A percentile compares a stretch with the other conserved stretches of the same genome.
phyloP scores from a whole-genome alignment of 23 tunicate genomes.

The Halocynthia roretzi region DNA sequence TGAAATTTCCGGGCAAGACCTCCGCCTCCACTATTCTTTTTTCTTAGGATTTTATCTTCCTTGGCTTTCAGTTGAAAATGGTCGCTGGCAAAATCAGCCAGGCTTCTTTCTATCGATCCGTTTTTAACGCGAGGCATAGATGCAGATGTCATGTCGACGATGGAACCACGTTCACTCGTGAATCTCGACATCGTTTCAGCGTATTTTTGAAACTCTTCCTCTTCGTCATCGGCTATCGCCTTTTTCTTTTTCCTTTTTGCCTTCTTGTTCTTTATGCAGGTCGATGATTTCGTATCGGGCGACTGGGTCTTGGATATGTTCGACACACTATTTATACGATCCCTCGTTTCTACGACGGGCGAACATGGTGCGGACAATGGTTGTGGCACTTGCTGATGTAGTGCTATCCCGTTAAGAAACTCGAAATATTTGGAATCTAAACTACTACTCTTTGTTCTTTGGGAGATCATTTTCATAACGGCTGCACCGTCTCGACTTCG shows the following conservation, averaged over 20 bases:
- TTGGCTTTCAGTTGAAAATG: not conserved
- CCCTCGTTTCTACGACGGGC: no score
- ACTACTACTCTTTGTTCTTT: slow-evolving; percentile 9
- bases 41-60: not conserved
- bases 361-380: no score
- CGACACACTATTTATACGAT: no score
- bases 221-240: not conserved
- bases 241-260: not conserved
- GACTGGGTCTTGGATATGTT: no score
- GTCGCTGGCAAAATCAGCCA: slow-evolving; percentile 10
- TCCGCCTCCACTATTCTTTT: not conserved
- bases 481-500: slow-evolving; percentile 23
- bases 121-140: not conserved
- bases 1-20: not conserved
- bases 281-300: no score
- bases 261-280: not conserved
- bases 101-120: not conserved
- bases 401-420: slow-evolving; percentile 13
- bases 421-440: slow-evolving; percentile 22
- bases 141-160: not conserved
- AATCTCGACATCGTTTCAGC: slow-evolving; percentile 4
- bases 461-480: slow-evolving; percentile 15
- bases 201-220: slow-evolving; percentile 10
- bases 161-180: not conserved
- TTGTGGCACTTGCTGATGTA: not conserved